Evolutionary conservation across 2,888 invertebrate species (phyloP).

Genomic region (Drosophila acutilabella): DNA sequence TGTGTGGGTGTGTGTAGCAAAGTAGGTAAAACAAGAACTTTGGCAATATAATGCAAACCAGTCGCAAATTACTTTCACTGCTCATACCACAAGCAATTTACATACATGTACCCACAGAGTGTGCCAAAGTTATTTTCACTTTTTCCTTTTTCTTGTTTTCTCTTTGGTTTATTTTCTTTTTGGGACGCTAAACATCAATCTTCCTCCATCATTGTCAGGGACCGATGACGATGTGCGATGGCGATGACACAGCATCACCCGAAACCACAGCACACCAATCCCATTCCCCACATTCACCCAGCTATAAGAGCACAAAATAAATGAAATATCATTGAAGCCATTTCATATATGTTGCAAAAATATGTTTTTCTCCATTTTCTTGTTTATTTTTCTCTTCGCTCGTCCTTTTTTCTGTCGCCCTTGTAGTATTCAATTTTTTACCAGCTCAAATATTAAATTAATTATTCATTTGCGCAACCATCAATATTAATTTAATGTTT

Average conservation of each 20-base stretch:
- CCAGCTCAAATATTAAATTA: slow-evolving; percentile 45
- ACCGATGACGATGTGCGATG: slow-evolving; percentile 58
- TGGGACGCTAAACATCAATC: slow-evolving; percentile 66
- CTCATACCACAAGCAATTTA: slow-evolving; percentile 10
- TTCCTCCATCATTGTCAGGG: slow-evolving; percentile 77
- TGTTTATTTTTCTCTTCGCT: neutral
- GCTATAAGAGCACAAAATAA: slow-evolving; percentile 51
- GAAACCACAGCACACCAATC: neutral
- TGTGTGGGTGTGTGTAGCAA: slow-evolving; percentile 18
- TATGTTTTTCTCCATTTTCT: neutral
- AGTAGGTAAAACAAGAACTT: slow-evolving; percentile 23
- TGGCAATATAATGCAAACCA: slow-evolving; percentile 29
- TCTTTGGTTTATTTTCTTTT: slow-evolving; percentile 30
- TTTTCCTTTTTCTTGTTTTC: neutral
- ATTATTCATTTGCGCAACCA: slow-evolving; percentile 51
- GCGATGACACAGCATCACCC: slow-evolving; percentile 50
- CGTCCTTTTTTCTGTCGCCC: neutral
- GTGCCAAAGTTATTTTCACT: slow-evolving; percentile 14
- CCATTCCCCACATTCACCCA: neutral
- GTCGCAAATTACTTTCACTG: slow-evolving; percentile 38
- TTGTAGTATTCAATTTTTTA: neutral
- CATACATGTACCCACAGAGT: slow-evolving; percentile 8
- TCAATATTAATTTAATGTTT: slow-evolving; percentile 49
- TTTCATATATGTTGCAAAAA: slow-evolving; percentile 63
- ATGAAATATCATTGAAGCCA: slow-evolving; percentile 74